Base-by-base conservation (phyloP, 2,888 invertebrate genomes). In the Petrolisthes manimaculis region DNA sequence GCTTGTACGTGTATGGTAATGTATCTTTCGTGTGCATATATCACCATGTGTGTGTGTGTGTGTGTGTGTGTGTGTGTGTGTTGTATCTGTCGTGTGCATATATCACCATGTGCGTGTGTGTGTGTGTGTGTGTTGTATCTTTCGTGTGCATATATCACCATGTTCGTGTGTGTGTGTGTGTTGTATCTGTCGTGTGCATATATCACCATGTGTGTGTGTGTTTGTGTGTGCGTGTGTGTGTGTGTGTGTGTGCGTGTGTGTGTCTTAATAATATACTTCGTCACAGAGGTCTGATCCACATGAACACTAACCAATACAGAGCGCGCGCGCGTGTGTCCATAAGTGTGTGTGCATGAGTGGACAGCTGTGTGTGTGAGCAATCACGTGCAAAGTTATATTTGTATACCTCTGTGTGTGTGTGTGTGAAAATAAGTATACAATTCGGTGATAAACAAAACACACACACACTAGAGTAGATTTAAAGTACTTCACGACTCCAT, bases 111-210 rank as follows among this genome's bases (percentile, higher is more conserved):
- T 53, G 14, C 53, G 53, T 79, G 14, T 53, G 53, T 54, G 9
- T 54, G 54, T 53, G 24, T 79, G 79, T 18, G 54, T 79, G 79
- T 79, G 54, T 79, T 51, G n/a, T n/a, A 53, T n/a, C 21, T 14
- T 79, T 51, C 54, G 54, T 79, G 55, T 55, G 18, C 4, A 4
- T 77, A 5, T 5, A 37, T 74, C 6, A 21, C 6, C n/a, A 74
- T n/a, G 5, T n/a, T 5, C n/a, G 21, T 3, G 21, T 3, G n/a
- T 75, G 75, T n/a, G 75, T 75, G 21, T 21, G 21, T 75, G 75
- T 9, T 6, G 61, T 6, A 9, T 61, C 14, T 61, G 14, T 61
- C 6, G 4, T 75, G 37, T 75, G 5, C 37, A 6, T 75, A 9
- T 9, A 9, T 14, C 8, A 61, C 61, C 14, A 14, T 14, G 8